A percentile compares a stretch with the other conserved stretches of the same genome.
Conservation (phyloP, 2,888 invertebrate genomes). For the Nebria brevicollis region DNA sequence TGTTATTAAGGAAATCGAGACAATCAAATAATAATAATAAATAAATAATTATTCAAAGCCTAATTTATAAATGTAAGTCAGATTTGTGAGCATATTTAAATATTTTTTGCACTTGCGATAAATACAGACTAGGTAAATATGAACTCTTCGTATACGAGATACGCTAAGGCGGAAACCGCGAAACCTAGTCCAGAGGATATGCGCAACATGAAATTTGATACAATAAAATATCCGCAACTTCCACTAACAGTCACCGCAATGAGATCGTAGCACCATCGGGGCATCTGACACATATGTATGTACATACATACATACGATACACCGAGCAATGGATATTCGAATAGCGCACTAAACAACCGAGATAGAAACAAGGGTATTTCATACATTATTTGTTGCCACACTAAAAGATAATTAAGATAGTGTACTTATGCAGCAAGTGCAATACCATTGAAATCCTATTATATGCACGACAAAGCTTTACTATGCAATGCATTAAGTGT, state of each 20-base stretch:
- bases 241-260: constrained; percentile 16
- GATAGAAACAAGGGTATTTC: background rate
- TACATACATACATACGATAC: background rate
- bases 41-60: too few species aligned
- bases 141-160: background rate
- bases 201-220: constrained; percentile 38
- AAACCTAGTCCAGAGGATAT: constrained; percentile 39
- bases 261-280: background rate
- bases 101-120: background rate
- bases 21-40: too few species aligned
- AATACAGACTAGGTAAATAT: background rate
- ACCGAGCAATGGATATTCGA: background rate
- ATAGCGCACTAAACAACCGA: background rate
- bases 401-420: constrained; percentile 38
- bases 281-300: constrained; percentile 22
- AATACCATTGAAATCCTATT: constrained; percentile 22
- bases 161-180: constrained; percentile 34
- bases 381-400: constrained; percentile 20
- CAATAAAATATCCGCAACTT: constrained; percentile 45
- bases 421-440: constrained; percentile 7
- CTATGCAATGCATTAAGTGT: constrained; percentile 24
- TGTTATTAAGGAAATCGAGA: too few species aligned
- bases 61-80: too few species aligned
- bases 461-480: background rate
- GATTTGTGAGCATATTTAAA: too few species aligned